Evolutionary conservation across 2,888 invertebrate genomes (phyloP).

Genomic region (Polydrusus tereticollis): DNA sequence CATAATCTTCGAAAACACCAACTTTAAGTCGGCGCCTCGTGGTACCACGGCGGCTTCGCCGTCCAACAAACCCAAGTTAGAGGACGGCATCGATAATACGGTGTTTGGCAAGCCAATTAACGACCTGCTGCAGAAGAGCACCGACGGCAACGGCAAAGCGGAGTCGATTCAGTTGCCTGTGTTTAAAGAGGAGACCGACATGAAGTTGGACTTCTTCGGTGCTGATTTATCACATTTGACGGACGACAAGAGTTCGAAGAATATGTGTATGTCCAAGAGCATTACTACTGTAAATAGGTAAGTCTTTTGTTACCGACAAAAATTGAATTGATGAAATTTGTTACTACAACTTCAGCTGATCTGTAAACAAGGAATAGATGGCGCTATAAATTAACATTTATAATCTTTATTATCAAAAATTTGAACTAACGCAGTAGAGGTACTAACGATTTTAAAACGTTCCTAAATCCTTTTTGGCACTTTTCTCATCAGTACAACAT

Average conservation of each 20-base stretch:
- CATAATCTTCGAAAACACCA: conserved; percentile 92
- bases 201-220: conserved; percentile 94
- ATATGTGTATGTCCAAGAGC: conserved; percentile 69
- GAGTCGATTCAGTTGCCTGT: conserved; percentile 74
- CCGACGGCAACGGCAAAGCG: conserved; percentile 57
- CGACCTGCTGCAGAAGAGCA: conserved; percentile 63
- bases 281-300: conserved; percentile 70
- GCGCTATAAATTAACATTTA: too few species aligned
- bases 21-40: conserved; percentile 81
- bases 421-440: too few species aligned
- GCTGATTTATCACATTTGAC: conserved; percentile 83
- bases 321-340: neutral
- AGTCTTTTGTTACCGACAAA: neutral
- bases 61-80: conserved; percentile 74
- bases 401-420: too few species aligned
- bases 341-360: too few species aligned
- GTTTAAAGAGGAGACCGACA: conserved; percentile 86
- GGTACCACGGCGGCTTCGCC: neutral
- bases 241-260: conserved; percentile 76
- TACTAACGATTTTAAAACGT: too few species aligned
- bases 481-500: too few species aligned
- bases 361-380: too few species aligned
- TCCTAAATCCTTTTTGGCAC: too few species aligned
- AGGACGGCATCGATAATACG: conserved; percentile 68
- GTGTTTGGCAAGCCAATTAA: conserved; percentile 68